These are phyloP conservation scores for Polia nebulosa DNA, from an alignment of 2,888 invertebrate genomes.

Conservation along the genomic window DNA sequence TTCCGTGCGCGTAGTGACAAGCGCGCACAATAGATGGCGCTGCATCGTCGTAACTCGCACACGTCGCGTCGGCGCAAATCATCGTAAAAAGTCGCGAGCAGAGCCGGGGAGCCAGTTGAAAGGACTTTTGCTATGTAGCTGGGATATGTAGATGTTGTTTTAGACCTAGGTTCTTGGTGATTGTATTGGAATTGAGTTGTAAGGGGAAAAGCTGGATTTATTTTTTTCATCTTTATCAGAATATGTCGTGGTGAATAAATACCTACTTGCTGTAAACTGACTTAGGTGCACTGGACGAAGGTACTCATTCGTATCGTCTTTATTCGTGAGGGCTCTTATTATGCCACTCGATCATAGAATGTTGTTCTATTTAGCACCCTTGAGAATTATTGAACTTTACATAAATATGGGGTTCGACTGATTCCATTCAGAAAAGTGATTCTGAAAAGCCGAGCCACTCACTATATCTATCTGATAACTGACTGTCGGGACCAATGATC, in stretches of 20 bases:
- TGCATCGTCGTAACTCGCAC: constrained; percentile 63
- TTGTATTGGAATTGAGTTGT: constrained; percentile 1
- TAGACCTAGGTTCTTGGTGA: constrained; percentile 5
- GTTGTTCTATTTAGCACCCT: not conserved
- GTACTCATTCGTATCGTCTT: not conserved
- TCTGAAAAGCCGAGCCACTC: not conserved
- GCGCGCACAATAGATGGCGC: constrained; percentile 70
- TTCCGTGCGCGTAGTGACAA: constrained; percentile 66
- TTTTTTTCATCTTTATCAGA: not conserved
- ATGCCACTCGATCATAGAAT: too few species aligned
- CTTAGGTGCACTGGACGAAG: not conserved
- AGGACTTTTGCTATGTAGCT: constrained; percentile 17
- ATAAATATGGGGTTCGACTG: too few species aligned
- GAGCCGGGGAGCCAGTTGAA: constrained; percentile 26
- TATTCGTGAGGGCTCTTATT: not conserved
- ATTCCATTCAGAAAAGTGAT: too few species aligned
- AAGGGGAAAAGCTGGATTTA: not conserved
- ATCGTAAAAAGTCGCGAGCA: constrained; percentile 67
- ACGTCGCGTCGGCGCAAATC: constrained; percentile 68
- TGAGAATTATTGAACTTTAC: too few species aligned
- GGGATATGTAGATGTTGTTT: constrained; percentile 21
- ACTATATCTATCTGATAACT: too few species aligned
- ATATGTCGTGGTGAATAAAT: not conserved
- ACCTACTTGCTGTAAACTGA: not conserved
- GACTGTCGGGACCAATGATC: too few species aligned